A percentile compares a stretch with the other conserved stretches of the same genome.
phyloP scores from a whole-genome alignment of 2,888 invertebrate species.

The Alcis repandata region DNA sequence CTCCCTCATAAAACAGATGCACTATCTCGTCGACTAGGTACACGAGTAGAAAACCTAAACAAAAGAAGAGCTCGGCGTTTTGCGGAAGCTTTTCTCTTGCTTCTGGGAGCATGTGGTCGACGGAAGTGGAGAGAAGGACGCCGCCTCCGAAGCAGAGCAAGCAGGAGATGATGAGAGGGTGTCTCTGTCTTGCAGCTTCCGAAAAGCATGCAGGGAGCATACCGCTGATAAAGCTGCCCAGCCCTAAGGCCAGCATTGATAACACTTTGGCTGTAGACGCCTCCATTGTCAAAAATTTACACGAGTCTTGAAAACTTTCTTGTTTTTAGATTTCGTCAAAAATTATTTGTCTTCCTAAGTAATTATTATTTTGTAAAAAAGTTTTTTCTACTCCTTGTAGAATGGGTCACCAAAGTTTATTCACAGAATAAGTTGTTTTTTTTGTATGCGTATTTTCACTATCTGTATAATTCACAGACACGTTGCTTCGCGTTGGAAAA shows the following conservation, averaged over 20 bases:
- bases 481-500: neutral
- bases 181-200: constrained; percentile 83
- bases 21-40: constrained; percentile 91
- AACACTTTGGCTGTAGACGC: constrained; percentile 87
- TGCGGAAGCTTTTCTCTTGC: constrained; percentile 87
- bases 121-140: constrained; percentile 91
- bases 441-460: no score
- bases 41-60: constrained; percentile 90
- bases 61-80: constrained; percentile 89
- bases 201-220: constrained; percentile 89
- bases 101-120: constrained; percentile 94
- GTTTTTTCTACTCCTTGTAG: neutral
- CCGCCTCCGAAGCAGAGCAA: constrained; percentile 94
- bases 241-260: constrained; percentile 88
- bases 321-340: neutral
- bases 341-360: neutral
- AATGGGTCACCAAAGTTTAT: neutral
- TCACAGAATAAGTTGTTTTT: no score
- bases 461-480: no score
- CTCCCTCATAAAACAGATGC: constrained; percentile 87
- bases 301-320: neutral
- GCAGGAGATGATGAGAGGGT: constrained; percentile 89
- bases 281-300: constrained; percentile 67
- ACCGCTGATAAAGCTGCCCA: constrained; percentile 90
- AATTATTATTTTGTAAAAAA: neutral